Evolutionary conservation across 1,140 invertebrate genomes (phyloP), one percentile per base, ranked within the genome.

Genomic region (Notospermus geniculatus): DNA sequence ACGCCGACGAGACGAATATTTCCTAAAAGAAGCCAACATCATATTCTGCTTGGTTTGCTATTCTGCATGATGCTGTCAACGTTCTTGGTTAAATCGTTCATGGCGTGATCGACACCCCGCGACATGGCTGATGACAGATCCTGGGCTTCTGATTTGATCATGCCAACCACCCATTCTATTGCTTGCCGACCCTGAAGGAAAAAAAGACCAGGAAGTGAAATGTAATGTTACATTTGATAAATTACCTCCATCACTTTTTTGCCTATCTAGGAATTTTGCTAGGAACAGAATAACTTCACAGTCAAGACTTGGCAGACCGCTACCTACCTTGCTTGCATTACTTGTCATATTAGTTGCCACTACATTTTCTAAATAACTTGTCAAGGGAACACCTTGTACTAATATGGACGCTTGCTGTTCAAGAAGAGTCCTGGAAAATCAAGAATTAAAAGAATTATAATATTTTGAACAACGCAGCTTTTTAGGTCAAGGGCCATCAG

Each of bases 101-200:
- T 27, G 25, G 46, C 25, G 19, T 9, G 4, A 50, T 50, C 91
- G 59, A 89, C 91, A 67, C 87, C 90, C 77, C 90, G 90, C 43
- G 87, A 88, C 22, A 90, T 89, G 57, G 86, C 86, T 60, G 83
- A 86, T 57, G 89, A 23, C 50, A 92, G 84, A 74, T 91, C 91
- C 74, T 90, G 88, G 5, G 80, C 70, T 82, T 93, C 91, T 11
- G 85, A 82, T 72, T 94, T 90, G 50, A 96, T 85, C 82, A 90
- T 92, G 27, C 87, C 88, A 65, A 98, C 96, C 23, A 97, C 95
- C 91, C 92, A 97, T 84, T 98, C 94, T 81, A 98, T 92, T 2
- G 94, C 95, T 83, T 92, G 89, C 28, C 95, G 85, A 46, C 94
- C 94, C 87, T 89, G 73, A 59, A 82, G 75, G 65, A 30, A 15